phyloP scores from a whole-genome alignment of 2,888 invertebrate species.

The Meliscaeva auricollis region DNA sequence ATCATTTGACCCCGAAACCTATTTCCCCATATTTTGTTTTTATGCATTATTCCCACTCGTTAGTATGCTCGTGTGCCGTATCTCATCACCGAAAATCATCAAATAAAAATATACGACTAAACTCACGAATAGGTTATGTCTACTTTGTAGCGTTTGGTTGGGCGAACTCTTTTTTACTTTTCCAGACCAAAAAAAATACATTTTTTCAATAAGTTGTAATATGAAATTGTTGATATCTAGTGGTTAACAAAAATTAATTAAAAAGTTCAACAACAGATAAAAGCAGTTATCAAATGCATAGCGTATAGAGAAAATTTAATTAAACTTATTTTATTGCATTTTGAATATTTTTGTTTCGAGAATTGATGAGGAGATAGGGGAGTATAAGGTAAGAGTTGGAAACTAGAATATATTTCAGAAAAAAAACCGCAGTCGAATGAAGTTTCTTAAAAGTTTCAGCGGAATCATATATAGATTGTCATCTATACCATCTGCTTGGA shows the following conservation, averaged over 20 bases:
- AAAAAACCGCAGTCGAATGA: too few species aligned
- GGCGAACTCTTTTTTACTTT: constrained; percentile 11
- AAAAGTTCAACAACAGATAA: background rate
- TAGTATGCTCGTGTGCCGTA: constrained; percentile 32
- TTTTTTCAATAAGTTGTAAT: constrained; percentile 9
- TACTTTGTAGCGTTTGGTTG: background rate
- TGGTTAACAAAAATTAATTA: background rate
- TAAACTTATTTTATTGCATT: constrained; percentile 30
- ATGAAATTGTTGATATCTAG: constrained; percentile 17
- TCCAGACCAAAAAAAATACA: background rate
- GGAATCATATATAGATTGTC: too few species aligned
- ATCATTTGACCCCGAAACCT: constrained; percentile 67
- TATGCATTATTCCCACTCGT: constrained; percentile 31
- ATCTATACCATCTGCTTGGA: too few species aligned
- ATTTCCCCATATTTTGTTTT: constrained; percentile 49
- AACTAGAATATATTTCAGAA: background rate
- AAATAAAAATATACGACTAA: background rate
- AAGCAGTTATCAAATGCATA: constrained; percentile 59
- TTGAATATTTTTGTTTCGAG: constrained; percentile 10
- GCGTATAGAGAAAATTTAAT: constrained; percentile 51
- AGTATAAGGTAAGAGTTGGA: background rate
- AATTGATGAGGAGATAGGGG: constrained; percentile 32
- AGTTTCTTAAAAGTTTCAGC: too few species aligned
- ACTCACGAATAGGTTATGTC: background rate
- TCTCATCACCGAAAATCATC: constrained; percentile 36